Evolutionary conservation across 2,888 invertebrate genomes (phyloP).

Genomic region (Eulithis testata): DNA sequence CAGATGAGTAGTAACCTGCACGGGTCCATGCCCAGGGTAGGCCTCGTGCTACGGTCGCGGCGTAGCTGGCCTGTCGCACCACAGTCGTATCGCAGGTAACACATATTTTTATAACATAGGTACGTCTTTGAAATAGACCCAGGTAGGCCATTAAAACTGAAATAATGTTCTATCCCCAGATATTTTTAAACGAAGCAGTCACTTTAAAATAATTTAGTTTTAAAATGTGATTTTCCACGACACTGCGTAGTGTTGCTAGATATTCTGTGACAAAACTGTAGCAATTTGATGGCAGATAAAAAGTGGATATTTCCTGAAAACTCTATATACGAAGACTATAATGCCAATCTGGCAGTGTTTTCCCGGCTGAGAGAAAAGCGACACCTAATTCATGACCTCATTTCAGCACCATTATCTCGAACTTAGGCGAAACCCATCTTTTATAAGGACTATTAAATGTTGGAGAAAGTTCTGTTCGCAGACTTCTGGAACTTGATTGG

Average conservation of each 20-base stretch:
- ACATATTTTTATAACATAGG: neutral
- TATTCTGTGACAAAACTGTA: too few species aligned
- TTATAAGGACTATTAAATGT: conserved; percentile 29
- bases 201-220: too few species aligned
- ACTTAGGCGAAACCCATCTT: conserved; percentile 26
- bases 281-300: too few species aligned
- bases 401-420: conserved; percentile 28
- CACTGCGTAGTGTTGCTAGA: too few species aligned
- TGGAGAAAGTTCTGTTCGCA: conserved; percentile 23
- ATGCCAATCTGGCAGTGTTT: neutral
- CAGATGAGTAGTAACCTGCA: conserved; percentile 86
- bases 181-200: too few species aligned
- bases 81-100: conserved; percentile 87
- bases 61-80: conserved; percentile 92
- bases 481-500: conserved; percentile 22
- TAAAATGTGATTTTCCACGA: too few species aligned
- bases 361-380: conserved; percentile 3
- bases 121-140: too few species aligned
- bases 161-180: too few species aligned
- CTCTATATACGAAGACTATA: conserved; percentile 7
- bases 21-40: conserved; percentile 81
- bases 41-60: conserved; percentile 87
- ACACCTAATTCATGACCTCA: conserved; percentile 21
- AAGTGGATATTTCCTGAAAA: conserved; percentile 1
- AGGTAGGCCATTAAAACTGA: too few species aligned